Percentiles rank a stretch among this genome's conserved stretches.
Evolutionary conservation across 2,888 invertebrate species (phyloP).

Genomic region (Bombyx huttoni): DNA sequence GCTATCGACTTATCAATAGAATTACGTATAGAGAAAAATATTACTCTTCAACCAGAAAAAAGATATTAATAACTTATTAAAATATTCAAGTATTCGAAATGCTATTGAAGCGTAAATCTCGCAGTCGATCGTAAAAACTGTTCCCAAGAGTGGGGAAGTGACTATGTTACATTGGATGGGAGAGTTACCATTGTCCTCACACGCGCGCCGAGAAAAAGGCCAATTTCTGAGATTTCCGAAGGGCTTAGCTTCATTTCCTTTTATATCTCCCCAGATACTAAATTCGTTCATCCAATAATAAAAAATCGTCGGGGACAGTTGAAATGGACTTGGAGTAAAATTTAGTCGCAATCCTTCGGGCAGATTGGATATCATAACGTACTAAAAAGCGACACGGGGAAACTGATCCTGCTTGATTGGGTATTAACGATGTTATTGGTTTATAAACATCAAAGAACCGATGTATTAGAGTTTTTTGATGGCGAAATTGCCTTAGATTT

Average conservation of each 20-base stretch:
- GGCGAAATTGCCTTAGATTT: neutral
- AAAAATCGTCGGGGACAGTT: conserved; percentile 61
- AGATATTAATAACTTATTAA: conserved; percentile 39
- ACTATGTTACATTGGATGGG: conserved; percentile 55
- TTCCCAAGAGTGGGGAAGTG: conserved; percentile 50
- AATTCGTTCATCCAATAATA: conserved; percentile 70
- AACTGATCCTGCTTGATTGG: conserved; percentile 18
- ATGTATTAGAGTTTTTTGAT: neutral
- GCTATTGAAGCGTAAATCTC: conserved; percentile 54
- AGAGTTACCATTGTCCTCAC: conserved; percentile 58
- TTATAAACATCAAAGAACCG: neutral
- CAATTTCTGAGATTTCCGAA: conserved; percentile 71
- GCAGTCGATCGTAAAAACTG: conserved; percentile 59
- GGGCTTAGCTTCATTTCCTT: conserved; percentile 72
- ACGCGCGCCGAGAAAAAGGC: conserved; percentile 60
- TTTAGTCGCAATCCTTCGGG: conserved; percentile 44
- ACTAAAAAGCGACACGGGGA: conserved; percentile 26
- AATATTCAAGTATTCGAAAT: conserved; percentile 49
- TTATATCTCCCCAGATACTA: conserved; percentile 71
- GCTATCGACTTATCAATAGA: conserved; percentile 7
- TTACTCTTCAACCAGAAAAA: conserved; percentile 25
- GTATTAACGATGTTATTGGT: conserved; percentile 3
- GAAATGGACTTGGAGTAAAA: conserved; percentile 56
- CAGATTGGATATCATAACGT: conserved; percentile 48
- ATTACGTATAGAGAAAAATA: conserved; percentile 19